A percentile compares a stretch with the other conserved stretches of the same genome.
phyloP scores from a whole-genome alignment of 2,113 vertebrate genomes.

The Hucho hucho region DNA sequence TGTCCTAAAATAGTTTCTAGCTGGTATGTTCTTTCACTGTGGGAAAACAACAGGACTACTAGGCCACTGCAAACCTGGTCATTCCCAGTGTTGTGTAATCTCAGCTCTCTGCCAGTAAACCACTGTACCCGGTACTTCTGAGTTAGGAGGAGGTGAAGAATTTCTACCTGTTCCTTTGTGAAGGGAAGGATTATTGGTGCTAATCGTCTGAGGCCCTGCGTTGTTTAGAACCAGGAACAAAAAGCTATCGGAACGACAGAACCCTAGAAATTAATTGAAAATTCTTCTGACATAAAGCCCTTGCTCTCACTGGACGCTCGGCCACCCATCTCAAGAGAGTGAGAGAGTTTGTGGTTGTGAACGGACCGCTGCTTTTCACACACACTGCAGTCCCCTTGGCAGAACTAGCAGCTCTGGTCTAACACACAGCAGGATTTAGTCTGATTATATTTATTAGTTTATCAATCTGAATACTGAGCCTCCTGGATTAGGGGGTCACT shows the following conservation, averaged over 20 bases:
- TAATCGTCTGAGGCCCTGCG: conserved; percentile 51
- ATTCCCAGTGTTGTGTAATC: conserved; percentile 9
- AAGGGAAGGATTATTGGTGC: conserved; percentile 48
- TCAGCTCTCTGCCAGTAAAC: background rate
- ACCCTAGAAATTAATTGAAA: conserved; percentile 61
- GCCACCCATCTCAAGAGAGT: background rate
- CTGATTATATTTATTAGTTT: conserved; percentile 27
- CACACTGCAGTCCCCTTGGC: background rate
- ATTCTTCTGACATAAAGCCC: conserved; percentile 61
- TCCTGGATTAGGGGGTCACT: conserved; percentile 44
- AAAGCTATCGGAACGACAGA: conserved; percentile 29
- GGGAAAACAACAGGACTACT: background rate
- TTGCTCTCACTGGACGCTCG: background rate
- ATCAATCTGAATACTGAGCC: conserved; percentile 31
- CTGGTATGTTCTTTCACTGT: too few species aligned
- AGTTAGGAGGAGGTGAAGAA: conserved; percentile 2
- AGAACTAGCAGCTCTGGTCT: background rate
- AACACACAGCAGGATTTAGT: too few species aligned
- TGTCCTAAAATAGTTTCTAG: too few species aligned
- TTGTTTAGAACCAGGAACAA: conserved; percentile 43
- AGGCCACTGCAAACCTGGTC: background rate
- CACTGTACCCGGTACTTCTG: too few species aligned
- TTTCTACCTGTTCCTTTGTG: conserved; percentile 45
- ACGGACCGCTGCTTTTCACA: background rate
- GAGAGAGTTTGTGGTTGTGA: background rate